Evolutionary conservation across 2,888 invertebrate species (phyloP).

Genomic region (Gryllus longicercus): DNA sequence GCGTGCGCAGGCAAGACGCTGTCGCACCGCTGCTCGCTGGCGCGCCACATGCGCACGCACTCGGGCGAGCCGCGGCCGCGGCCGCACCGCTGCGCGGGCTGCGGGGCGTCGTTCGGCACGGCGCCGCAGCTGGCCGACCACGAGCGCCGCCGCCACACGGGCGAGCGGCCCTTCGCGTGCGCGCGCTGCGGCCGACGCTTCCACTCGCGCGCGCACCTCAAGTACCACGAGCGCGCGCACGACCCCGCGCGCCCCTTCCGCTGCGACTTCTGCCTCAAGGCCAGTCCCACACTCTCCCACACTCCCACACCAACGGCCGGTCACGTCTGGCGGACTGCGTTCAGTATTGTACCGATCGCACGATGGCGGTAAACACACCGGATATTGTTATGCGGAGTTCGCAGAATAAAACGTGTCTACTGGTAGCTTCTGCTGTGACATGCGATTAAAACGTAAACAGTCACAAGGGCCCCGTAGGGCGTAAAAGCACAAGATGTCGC

Average conservation of each 20-base stretch:
- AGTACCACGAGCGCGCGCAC: neutral
- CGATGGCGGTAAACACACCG: too few species aligned
- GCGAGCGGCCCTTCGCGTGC: neutral
- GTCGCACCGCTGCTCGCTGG: neutral
- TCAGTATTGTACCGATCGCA: too few species aligned
- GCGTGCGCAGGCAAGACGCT: neutral
- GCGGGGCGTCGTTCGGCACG: neutral
- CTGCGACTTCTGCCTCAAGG: constrained; percentile 1
- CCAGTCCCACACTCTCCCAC: too few species aligned
- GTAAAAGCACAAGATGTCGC: too few species aligned
- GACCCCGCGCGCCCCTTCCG: neutral
- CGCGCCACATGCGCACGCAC: neutral
- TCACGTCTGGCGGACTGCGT: too few species aligned
- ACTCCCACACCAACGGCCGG: too few species aligned
- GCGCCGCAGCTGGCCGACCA: neutral
- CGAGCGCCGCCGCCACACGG: constrained; percentile 5
- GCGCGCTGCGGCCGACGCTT: neutral
- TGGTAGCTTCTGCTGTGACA: too few species aligned
- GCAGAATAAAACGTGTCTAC: too few species aligned
- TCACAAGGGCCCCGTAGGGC: too few species aligned
- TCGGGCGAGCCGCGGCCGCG: neutral
- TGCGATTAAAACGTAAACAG: too few species aligned
- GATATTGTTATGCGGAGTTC: too few species aligned
- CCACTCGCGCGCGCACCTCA: neutral
- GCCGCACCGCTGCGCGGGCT: neutral